Percentiles rank a stretch among this genome's conserved stretches.
Evolutionary conservation across 2,113 vertebrate species (phyloP).

Genomic region (Nesospiza acunhae): DNA sequence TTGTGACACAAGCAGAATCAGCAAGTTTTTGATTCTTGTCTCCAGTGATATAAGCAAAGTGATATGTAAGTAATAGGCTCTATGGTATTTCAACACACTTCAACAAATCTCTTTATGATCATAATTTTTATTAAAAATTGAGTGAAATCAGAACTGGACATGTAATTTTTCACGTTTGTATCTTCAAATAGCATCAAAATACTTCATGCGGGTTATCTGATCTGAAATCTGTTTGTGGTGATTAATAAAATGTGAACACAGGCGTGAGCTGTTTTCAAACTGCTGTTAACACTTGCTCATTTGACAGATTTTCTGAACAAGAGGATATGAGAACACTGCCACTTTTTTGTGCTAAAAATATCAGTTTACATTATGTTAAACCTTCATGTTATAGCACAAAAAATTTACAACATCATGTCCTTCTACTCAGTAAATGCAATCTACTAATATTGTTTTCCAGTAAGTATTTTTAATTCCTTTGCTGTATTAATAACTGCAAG

Average conservation of each 20-base stretch:
- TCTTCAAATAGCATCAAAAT: not conserved
- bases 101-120: not conserved
- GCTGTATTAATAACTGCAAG: not conserved
- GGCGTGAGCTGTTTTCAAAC: conserved; percentile 1
- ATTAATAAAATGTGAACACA: conserved; percentile 20
- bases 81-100: not conserved
- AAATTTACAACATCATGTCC: not conserved
- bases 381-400: not conserved
- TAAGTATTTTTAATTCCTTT: not conserved
- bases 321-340: not conserved
- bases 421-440: not conserved
- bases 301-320: not conserved
- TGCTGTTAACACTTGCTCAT: not conserved
- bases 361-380: not conserved
- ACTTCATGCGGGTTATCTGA: not conserved
- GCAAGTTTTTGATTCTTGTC: not conserved
- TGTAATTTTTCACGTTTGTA: not conserved
- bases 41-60: not conserved
- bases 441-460: not conserved
- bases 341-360: not conserved
- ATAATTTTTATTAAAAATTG: not conserved
- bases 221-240: not conserved
- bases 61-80: not conserved
- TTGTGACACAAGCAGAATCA: not conserved
- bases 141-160: not conserved